These are phyloP conservation scores for Sinhomidia bicolor DNA, from an alignment of 2,888 invertebrate genomes.

Conservation along the genomic window DNA sequence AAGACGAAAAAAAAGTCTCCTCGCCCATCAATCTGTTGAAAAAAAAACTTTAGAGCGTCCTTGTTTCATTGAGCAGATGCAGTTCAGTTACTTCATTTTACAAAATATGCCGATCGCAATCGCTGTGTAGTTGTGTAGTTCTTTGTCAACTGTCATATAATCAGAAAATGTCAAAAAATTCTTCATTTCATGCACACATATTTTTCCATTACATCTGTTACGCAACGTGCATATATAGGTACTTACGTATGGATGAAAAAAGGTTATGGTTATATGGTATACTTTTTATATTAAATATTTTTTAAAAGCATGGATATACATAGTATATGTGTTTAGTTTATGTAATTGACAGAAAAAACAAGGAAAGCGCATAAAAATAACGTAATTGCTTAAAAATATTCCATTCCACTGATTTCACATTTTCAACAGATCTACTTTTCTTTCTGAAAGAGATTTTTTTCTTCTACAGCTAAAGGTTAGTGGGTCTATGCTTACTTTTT, in stretches of 20 bases:
- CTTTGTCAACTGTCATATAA: slow-evolving; percentile 2
- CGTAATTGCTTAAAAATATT: not conserved
- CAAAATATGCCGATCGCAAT: not conserved
- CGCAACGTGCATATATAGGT: too few relatives aligned
- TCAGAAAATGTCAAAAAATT: slow-evolving; percentile 25
- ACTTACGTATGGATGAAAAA: too few relatives aligned
- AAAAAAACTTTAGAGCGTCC: slow-evolving; percentile 13
- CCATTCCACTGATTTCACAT: not conserved
- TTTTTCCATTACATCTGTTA: not conserved
- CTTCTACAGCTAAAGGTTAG: slow-evolving; percentile 11
- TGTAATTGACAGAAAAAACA: not conserved
- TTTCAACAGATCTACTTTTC: not conserved
- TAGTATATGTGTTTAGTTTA: too few relatives aligned
- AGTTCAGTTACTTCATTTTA: not conserved
- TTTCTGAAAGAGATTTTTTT: not conserved
- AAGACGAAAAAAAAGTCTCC: not conserved
- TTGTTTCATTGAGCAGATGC: slow-evolving; percentile 25
- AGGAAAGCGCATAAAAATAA: not conserved
- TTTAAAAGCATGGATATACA: too few relatives aligned
- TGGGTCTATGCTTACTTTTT: not conserved
- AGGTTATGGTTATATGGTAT: not conserved
- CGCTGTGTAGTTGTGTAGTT: not conserved
- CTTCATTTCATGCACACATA: not conserved
- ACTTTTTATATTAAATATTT: too few relatives aligned
- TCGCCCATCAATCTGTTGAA: slow-evolving; percentile 32